Percentiles rank a stretch among this genome's conserved stretches.
phyloP scores from a whole-genome alignment of 1,140 invertebrate species.

The Glossosoma conforme region DNA sequence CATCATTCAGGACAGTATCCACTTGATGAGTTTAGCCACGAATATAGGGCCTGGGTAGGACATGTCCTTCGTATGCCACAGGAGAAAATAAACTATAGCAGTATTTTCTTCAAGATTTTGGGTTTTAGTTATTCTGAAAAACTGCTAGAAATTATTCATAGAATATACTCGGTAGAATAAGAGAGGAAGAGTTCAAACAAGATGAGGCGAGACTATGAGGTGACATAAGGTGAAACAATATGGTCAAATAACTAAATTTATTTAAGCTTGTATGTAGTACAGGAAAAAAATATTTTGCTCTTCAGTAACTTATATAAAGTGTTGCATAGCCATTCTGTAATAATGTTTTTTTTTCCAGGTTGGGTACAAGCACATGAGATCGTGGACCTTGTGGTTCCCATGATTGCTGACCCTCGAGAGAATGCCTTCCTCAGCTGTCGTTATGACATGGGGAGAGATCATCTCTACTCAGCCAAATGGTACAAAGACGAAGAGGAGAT shows the following conservation, averaged over 20 bases:
- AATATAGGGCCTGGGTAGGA: too few relatives aligned
- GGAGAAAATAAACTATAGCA: too few relatives aligned
- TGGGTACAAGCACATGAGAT: conserved; percentile 22
- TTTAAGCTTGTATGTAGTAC: neutral
- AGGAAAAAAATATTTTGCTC: neutral
- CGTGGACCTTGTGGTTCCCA: conserved; percentile 23
- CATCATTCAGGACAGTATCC: too few relatives aligned
- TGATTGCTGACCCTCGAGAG: conserved; percentile 38
- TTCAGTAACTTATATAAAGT: neutral
- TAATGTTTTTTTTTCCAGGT: conserved; percentile 11
- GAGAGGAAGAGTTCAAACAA: too few relatives aligned
- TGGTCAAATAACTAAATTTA: neutral
- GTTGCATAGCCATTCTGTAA: neutral
- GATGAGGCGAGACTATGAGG: too few relatives aligned
- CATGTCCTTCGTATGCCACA: too few relatives aligned
- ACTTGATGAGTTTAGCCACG: too few relatives aligned
- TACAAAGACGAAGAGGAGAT: conserved; percentile 72
- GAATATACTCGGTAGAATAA: too few relatives aligned
- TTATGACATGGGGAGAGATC: conserved; percentile 57
- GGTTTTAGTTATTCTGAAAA: too few relatives aligned
- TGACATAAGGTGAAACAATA: too few relatives aligned
- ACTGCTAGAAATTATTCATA: too few relatives aligned
- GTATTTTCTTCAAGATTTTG: too few relatives aligned
- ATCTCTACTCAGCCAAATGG: conserved; percentile 75
- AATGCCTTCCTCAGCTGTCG: conserved; percentile 52